These are phyloP conservation scores for Petrolisthes cinctipes DNA, from an alignment of 2,888 invertebrate species.

Conservation along the genomic window DNA sequence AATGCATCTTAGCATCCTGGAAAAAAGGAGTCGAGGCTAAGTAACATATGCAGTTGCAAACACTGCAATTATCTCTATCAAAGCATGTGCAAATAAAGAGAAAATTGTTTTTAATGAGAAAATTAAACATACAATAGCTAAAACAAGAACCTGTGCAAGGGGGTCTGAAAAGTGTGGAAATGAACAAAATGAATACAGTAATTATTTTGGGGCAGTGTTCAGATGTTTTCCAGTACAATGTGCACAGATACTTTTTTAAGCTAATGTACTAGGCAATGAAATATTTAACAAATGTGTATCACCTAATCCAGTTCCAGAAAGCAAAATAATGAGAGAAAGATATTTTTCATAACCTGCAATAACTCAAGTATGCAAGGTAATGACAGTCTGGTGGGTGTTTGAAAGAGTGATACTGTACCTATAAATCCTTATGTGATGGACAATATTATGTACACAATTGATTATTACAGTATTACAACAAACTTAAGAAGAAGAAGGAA, in stretches of 20 bases:
- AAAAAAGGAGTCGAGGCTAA: background rate
- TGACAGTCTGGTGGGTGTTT: slow-evolving; percentile 37
- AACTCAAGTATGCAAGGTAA: slow-evolving; percentile 18
- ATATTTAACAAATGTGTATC: slow-evolving; percentile 4
- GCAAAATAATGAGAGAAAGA: background rate
- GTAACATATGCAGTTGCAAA: slow-evolving; percentile 37
- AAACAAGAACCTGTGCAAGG: too few species aligned
- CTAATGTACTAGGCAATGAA: slow-evolving; percentile 18
- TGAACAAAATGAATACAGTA: slow-evolving; percentile 6
- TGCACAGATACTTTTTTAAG: background rate
- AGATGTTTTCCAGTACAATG: background rate
- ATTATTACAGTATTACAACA: slow-evolving; percentile 47
- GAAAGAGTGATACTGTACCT: slow-evolving; percentile 15
- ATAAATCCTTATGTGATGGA: slow-evolving; percentile 31
- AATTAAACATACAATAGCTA: background rate
- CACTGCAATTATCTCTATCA: slow-evolving; percentile 41
- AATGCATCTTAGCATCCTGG: slow-evolving; percentile 30
- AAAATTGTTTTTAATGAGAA: slow-evolving; percentile 16
- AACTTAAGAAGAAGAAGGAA: slow-evolving; percentile 44
- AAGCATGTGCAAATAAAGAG: slow-evolving; percentile 47
- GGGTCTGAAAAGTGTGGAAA: too few species aligned
- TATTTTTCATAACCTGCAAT: background rate
- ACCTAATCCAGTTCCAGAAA: slow-evolving; percentile 10
- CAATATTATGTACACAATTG: slow-evolving; percentile 39
- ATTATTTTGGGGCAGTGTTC: background rate